phyloP scores from a whole-genome alignment of 1,140 invertebrate genomes.

The Pinna nobilis region DNA sequence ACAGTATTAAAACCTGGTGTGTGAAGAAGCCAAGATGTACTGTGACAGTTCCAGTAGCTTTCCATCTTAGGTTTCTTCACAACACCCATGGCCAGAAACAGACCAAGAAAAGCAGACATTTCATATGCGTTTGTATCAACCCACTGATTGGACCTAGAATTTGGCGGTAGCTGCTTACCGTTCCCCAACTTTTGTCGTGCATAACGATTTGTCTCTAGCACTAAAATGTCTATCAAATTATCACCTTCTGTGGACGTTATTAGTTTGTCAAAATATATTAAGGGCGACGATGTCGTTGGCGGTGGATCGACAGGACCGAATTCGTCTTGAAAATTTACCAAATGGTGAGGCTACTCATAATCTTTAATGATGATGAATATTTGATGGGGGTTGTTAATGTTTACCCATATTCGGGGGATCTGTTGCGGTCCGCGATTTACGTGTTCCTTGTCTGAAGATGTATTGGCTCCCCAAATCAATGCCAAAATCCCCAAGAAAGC shows the following conservation, averaged over 20 bases:
- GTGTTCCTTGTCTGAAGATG: too few species aligned
- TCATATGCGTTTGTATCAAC: neutral
- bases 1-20: neutral
- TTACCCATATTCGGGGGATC: too few species aligned
- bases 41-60: neutral
- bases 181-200: too few species aligned
- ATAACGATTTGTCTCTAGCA: neutral
- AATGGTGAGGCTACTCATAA: too few species aligned
- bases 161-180: neutral
- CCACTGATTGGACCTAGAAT: conserved; percentile 3
- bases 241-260: neutral
- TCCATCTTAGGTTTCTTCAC: neutral
- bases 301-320: too few species aligned
- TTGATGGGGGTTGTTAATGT: too few species aligned
- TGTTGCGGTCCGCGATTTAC: too few species aligned
- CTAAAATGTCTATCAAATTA: neutral
- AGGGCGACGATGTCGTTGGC: neutral
- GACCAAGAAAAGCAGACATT: conserved; percentile 4
- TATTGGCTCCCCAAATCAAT: too few species aligned
- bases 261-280: neutral
- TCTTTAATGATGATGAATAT: too few species aligned
- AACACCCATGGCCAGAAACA: conserved; percentile 6
- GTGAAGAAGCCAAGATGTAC: neutral
- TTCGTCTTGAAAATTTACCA: too few species aligned
- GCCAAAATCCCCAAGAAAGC: too few species aligned